Percentiles rank a stretch among this genome's conserved stretches.
These are phyloP conservation scores for Plemyria rubiginata DNA, from an alignment of 2,888 invertebrate genomes.

Conservation along the genomic window DNA sequence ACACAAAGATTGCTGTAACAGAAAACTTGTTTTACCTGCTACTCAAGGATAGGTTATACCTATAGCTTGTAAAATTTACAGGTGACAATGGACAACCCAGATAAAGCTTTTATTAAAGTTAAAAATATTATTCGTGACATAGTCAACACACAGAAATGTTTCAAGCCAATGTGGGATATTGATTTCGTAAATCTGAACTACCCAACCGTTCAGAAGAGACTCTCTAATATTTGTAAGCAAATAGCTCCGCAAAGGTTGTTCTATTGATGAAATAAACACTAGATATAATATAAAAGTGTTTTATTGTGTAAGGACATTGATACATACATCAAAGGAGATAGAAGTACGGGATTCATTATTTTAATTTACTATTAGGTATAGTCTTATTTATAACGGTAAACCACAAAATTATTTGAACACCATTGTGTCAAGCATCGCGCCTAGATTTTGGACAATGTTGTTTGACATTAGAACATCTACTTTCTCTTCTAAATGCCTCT, in stretches of 20 bases:
- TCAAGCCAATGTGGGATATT: conserved; percentile 72
- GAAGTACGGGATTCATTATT: conserved; percentile 61
- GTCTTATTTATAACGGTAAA: conserved; percentile 58
- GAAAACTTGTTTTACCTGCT: too few species aligned
- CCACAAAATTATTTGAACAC: conserved; percentile 78
- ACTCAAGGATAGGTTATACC: too few species aligned
- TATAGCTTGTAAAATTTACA: conserved; percentile 42
- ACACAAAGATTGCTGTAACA: neutral
- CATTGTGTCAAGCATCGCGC: conserved; percentile 95
- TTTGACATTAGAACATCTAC: conserved; percentile 98
- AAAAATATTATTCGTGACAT: conserved; percentile 66
- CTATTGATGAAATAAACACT: conserved; percentile 48
- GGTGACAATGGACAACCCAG: conserved; percentile 68
- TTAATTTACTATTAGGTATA: conserved; percentile 66
- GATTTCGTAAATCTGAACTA: conserved; percentile 63
- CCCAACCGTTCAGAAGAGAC: conserved; percentile 57
- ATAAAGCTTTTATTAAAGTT: conserved; percentile 64
- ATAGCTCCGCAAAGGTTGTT: conserved; percentile 70
- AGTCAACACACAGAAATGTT: conserved; percentile 57
- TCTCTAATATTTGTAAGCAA: conserved; percentile 60
- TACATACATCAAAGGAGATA: conserved; percentile 57
- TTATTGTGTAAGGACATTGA: conserved; percentile 72
- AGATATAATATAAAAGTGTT: conserved; percentile 57
- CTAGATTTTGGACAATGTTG: conserved; percentile 98
- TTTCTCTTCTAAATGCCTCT: conserved; percentile 99